Percentiles rank a stretch among this genome's conserved stretches.
Evolutionary conservation across 1,140 invertebrate species (phyloP).

Genomic region (Trachymyrmex septentrionalis): DNA sequence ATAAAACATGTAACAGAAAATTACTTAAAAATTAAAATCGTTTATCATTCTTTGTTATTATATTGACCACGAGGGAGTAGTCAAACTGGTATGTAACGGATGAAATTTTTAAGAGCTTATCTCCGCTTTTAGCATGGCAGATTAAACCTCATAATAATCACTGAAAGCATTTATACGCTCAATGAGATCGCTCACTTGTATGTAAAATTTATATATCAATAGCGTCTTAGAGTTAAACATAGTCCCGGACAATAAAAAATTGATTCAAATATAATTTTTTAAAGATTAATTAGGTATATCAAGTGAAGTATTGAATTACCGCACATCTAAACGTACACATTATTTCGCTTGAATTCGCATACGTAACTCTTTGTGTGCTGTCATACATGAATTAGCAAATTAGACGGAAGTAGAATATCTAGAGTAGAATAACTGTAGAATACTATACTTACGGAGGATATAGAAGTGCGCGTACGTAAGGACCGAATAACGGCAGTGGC

Average conservation of each 20-base stretch:
- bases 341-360: background rate
- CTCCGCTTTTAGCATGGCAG: too few relatives aligned
- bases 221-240: background rate
- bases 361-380: background rate
- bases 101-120: too few relatives aligned
- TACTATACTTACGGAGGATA: slow-evolving; percentile 14
- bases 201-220: too few relatives aligned
- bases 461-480: slow-evolving; percentile 1
- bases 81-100: too few relatives aligned
- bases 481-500: slow-evolving; percentile 26
- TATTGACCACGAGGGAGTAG: too few relatives aligned
- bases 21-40: too few relatives aligned
- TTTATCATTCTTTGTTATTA: too few relatives aligned
- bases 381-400: slow-evolving; percentile 29
- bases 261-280: background rate
- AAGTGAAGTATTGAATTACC: background rate
- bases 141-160: too few relatives aligned
- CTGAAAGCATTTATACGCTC: too few relatives aligned
- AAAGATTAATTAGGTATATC: background rate
- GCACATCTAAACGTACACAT: background rate
- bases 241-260: background rate
- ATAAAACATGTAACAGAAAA: too few relatives aligned
- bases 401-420: slow-evolving; percentile 11
- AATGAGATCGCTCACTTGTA: too few relatives aligned
- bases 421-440: background rate